These are phyloP conservation scores for Drosophila pectinifera DNA, from an alignment of 1,140 invertebrate species.

Conservation along the genomic window DNA sequence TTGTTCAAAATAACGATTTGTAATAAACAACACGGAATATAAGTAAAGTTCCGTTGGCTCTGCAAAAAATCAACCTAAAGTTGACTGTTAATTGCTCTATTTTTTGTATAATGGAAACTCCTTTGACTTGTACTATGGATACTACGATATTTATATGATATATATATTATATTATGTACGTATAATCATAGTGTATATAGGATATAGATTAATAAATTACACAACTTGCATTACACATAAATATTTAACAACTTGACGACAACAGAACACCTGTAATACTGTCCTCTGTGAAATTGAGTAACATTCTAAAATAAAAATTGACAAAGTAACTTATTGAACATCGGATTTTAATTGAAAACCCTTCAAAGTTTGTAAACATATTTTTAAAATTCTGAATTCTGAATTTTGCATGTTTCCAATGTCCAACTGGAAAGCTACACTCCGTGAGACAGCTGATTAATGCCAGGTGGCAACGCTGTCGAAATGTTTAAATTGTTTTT, in stretches of 20 bases:
- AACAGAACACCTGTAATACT: conserved; percentile 26
- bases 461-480: conserved; percentile 16
- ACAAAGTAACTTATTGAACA: neutral
- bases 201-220: neutral
- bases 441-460: conserved; percentile 6
- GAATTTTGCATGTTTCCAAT: neutral
- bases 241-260: conserved; percentile 11
- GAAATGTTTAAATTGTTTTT: conserved; percentile 42
- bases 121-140: conserved; percentile 39
- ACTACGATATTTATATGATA: conserved; percentile 22
- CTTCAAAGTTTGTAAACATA: neutral
- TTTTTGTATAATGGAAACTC: conserved; percentile 41
- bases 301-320: conserved; percentile 18
- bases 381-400: neutral
- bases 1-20: conserved; percentile 57
- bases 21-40: conserved; percentile 38
- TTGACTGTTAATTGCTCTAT: conserved; percentile 20
- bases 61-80: conserved; percentile 24
- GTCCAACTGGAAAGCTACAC: neutral
- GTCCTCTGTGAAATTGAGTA: conserved; percentile 34
- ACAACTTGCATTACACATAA: neutral
- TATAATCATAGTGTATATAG: conserved; percentile 37
- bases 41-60: conserved; percentile 25
- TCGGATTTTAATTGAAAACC: neutral
- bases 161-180: conserved; percentile 9